Percentiles rank a stretch among this genome's conserved stretches.
phyloP scores from a whole-genome alignment of 2,113 vertebrate genomes.

The Microtus pennsylvanicus region DNA sequence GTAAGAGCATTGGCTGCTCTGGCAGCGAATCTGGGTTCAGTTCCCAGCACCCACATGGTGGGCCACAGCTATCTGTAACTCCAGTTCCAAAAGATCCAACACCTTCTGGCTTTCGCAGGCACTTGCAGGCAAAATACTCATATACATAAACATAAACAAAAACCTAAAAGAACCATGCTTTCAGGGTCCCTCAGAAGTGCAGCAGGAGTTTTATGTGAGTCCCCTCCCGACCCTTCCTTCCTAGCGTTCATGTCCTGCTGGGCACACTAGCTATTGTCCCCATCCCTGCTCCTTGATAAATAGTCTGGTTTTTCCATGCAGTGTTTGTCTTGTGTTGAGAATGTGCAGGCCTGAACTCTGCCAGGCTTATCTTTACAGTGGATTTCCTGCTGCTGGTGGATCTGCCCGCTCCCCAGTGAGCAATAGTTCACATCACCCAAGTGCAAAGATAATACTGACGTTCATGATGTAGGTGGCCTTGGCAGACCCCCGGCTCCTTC shows the following conservation, averaged over 20 bases:
- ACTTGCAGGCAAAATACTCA: background rate
- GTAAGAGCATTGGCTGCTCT: background rate
- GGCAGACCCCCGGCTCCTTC: constrained; percentile 52
- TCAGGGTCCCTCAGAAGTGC: background rate
- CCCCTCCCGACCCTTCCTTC: background rate
- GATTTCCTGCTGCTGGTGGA: constrained; percentile 77
- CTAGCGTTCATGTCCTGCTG: background rate
- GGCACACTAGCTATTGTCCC: background rate
- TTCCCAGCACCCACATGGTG: background rate
- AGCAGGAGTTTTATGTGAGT: background rate
- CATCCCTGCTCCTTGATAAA: background rate
- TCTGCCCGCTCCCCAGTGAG: constrained; percentile 46
- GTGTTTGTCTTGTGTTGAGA: constrained; percentile 60
- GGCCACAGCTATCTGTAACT: background rate
- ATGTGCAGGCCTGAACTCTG: background rate
- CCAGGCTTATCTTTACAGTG: constrained; percentile 66
- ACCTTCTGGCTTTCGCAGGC: background rate
- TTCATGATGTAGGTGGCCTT: constrained; percentile 67
- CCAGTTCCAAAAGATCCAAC: background rate
- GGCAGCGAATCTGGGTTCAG: background rate
- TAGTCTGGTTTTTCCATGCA: constrained; percentile 42
- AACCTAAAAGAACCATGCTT: background rate
- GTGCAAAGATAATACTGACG: constrained; percentile 46
- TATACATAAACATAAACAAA: background rate
- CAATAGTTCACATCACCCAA: constrained; percentile 25